Evolutionary conservation across 1,140 invertebrate genomes (phyloP), one percentile per base, ranked within the genome.

Genomic region (Hestina assimilis): DNA sequence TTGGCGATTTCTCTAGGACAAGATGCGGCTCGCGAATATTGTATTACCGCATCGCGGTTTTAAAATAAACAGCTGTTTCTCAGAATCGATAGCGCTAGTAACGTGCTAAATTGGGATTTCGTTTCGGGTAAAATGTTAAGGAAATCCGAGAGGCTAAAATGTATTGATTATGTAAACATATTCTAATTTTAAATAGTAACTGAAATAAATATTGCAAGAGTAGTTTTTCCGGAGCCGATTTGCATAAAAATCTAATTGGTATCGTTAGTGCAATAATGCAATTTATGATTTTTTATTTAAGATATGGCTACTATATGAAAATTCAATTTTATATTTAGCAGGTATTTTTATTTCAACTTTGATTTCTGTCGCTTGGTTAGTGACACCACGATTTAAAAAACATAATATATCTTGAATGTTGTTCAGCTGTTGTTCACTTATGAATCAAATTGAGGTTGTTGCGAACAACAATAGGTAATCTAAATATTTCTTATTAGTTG

Each of bases 61-160:
- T 83, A 83, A 83, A 84, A 83, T 83, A 83, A 85, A 84, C 82
- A 84, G 73, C 79, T 82, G 78, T 82, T 76, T 83, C 81, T 75
- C 54, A 67, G 82, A 84, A 84, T 70, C 73, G 59, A 75, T 75
- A 71, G 68, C 68, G 67, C 60, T 79, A 66, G 79, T 77, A 72
- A 75, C 72, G 72, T 71, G 79, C 82, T 85, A 87, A 85, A 74
- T 83, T 72, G 63, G 73, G 83, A 79, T 56, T 62, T 63, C 40
- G 59, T 55, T 73, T 55, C 61, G 53, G 26, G 21, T 53, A 38
- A 42, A 56, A 58, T 65, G 58, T 55, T 58, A 47, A 60, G 48
- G 70, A 78, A 83, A 79, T 72, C 52, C 48, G 74, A 83, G 67
- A 75, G 72, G 64, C 33, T 59, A 11, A 23, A n/a, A 12, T 19